phyloP scores from a whole-genome alignment of 2,113 vertebrate species.

The Tinamus guttatus region DNA sequence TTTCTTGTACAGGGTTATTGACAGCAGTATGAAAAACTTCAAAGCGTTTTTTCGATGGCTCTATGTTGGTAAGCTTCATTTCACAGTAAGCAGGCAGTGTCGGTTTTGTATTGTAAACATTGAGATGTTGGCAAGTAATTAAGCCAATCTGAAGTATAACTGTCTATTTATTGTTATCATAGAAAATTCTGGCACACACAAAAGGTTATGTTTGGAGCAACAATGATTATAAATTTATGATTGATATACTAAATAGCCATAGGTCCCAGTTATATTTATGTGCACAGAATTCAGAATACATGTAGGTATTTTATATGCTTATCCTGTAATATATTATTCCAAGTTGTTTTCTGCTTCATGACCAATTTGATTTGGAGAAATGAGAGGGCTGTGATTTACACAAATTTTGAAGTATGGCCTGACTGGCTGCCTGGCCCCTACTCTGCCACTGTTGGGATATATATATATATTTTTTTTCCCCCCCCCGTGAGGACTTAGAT shows the following conservation, averaged over 20 bases:
- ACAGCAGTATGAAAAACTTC: slow-evolving; percentile 99
- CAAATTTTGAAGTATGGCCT: background rate
- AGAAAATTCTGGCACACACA: background rate
- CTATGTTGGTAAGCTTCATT: slow-evolving; percentile 90
- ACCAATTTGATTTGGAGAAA: background rate
- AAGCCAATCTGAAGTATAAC: background rate
- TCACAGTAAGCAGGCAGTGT: background rate
- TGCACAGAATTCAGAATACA: background rate
- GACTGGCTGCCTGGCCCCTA: background rate
- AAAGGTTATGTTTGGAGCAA: background rate
- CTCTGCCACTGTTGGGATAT: background rate
- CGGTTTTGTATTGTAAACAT: background rate
- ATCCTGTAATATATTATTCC: background rate
- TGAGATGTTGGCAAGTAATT: background rate
- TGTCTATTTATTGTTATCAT: background rate
- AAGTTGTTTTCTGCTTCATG: background rate
- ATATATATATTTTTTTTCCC: background rate
- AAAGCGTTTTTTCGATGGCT: slow-evolving; percentile 99
- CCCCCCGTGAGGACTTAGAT: background rate
- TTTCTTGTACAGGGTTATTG: slow-evolving; percentile 88
- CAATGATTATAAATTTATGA: background rate
- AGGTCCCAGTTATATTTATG: background rate
- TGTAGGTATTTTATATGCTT: background rate
- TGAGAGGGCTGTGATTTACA: background rate
- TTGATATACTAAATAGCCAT: background rate